A percentile compares a stretch with the other conserved stretches of the same genome.
phyloP scores from a whole-genome alignment of 30 jellyfish, hydroid and myxozoan genomes.

The Catostylus mosaicus region DNA sequence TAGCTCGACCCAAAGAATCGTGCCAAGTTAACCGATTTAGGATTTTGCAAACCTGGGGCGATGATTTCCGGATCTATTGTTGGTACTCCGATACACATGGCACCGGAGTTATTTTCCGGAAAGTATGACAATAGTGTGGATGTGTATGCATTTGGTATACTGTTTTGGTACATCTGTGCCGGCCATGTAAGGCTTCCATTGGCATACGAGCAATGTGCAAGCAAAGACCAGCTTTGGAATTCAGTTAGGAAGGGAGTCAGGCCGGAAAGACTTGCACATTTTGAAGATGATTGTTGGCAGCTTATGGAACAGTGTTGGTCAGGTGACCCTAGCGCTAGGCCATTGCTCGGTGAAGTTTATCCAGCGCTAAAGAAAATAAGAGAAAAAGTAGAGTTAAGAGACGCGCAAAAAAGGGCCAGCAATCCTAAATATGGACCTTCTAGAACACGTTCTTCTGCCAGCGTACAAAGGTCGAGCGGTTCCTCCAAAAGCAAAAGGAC shows the following conservation, averaged over 20 bases:
- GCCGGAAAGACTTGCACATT: slow-evolving; percentile 96
- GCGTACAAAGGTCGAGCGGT: slow-evolving; percentile 21
- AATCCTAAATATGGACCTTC: slow-evolving; percentile 76
- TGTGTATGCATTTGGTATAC: slow-evolving; percentile 97
- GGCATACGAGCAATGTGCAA: slow-evolving; percentile 98
- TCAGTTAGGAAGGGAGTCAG: slow-evolving; percentile 98
- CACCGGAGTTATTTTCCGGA: slow-evolving; percentile 98
- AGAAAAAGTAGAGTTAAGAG: slow-evolving; percentile 94
- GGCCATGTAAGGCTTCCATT: slow-evolving; percentile 98
- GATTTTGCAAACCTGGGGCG: slow-evolving; percentile 99
- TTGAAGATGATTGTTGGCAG: slow-evolving; percentile 99
- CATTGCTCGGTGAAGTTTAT: slow-evolving; percentile 91
- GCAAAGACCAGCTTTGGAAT: slow-evolving; percentile 99
- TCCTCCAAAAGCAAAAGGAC: slow-evolving; percentile 40
- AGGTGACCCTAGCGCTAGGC: slow-evolving; percentile 90
- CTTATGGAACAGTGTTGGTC: slow-evolving; percentile 99
- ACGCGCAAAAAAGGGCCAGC: slow-evolving; percentile 94
- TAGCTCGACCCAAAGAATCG: slow-evolving; percentile 97
- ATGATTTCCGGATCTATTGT: slow-evolving; percentile 99
- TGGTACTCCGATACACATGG: slow-evolving; percentile 99
- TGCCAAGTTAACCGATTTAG: slow-evolving; percentile 96
- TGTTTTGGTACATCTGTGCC: slow-evolving; percentile 99
- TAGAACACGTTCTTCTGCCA: slow-evolving; percentile 59
- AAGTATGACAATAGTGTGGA: slow-evolving; percentile 98
- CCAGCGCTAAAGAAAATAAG: slow-evolving; percentile 84